Percentiles rank a stretch among this genome's conserved stretches.
Conservation (phyloP, 2,797 vertebrate species). For the Eupleurogrammus muticus region DNA sequence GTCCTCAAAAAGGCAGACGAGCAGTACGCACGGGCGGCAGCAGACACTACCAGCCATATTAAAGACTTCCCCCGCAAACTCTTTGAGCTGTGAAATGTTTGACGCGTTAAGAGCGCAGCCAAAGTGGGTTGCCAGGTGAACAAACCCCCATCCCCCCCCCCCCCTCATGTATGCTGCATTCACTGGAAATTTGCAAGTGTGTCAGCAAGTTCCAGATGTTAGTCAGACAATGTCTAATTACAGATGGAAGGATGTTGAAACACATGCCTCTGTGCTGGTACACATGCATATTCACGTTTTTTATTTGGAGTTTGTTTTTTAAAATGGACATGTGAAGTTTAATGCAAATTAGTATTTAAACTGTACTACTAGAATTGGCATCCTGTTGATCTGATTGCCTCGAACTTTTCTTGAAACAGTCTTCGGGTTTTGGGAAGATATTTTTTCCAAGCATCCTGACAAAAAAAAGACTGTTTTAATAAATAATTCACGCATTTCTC, state of each 20-base stretch:
- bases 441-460: no score
- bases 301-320: conserved; percentile 3
- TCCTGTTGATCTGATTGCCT: no score
- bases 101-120: conserved; percentile 61
- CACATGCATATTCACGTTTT: neutral
- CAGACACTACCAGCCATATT: conserved; percentile 66
- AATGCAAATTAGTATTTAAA: neutral
- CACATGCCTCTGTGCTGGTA: neutral
- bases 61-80: conserved; percentile 70
- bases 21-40: conserved; percentile 45
- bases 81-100: conserved; percentile 76
- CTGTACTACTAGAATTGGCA: no score
- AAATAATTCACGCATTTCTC: no score
- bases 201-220: conserved; percentile 79
- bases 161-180: conserved; percentile 68
- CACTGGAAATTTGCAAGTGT: conserved; percentile 71
- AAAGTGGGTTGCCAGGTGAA: conserved; percentile 75
- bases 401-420: no score
- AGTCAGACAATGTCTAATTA: conserved; percentile 80
- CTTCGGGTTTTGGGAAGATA: no score
- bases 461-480: no score
- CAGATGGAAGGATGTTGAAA: conserved; percentile 33
- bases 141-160: neutral
- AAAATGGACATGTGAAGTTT: conserved; percentile 2
- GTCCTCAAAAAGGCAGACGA: conserved; percentile 74